Base-by-base conservation (phyloP, 2,113 vertebrate species). In the Edolisoma coerulescens region DNA sequence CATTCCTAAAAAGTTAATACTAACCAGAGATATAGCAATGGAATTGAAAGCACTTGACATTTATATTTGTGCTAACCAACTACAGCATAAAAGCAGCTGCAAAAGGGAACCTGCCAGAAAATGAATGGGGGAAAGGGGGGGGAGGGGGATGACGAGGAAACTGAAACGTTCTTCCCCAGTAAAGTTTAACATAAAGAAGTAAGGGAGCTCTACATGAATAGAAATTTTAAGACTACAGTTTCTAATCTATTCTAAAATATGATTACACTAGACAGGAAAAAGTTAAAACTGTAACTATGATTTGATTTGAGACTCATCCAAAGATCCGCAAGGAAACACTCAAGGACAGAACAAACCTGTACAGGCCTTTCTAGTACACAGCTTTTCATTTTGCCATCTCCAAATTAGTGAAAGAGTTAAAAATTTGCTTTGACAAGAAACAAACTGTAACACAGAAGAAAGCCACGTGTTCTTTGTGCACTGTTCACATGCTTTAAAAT, bases 31-130 rank as follows among this genome's bases (percentile, higher is more conserved):
- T 89, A 91, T 33, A 89, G 79, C 50, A 88, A 89, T 32, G 84
- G 76, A 89, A 95, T 67, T 77, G 50, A 92, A 95, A 92, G 76
- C 81, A 95, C 56, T 90, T 92, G 77, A 83, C 82, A 91, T 94
- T 88, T 93, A 89, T 42, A 91, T 44, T 87, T 90, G 64, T 73
- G 69, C 81, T 89, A 97, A 86, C 63, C 60, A 84, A 85, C 47
- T 74, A 87, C 74, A 92, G 53, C 59, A 35, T 65, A 74, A 90
- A 77, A 93, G 52, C 83, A 95, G 89, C 87, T 93, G 73, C 65
- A 93, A 67, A 91, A 57, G 44, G 26, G 59, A 96, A 80, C 27
- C 69, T 96, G 92, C 77, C 92, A 97, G 61, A 95, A 93, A 93
- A 63, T 64, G 28, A 54, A 78, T 13, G 59, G 8, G 18, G 45